Conservation (phyloP, 2,113 vertebrate species). For the Leucosticte australis region DNA sequence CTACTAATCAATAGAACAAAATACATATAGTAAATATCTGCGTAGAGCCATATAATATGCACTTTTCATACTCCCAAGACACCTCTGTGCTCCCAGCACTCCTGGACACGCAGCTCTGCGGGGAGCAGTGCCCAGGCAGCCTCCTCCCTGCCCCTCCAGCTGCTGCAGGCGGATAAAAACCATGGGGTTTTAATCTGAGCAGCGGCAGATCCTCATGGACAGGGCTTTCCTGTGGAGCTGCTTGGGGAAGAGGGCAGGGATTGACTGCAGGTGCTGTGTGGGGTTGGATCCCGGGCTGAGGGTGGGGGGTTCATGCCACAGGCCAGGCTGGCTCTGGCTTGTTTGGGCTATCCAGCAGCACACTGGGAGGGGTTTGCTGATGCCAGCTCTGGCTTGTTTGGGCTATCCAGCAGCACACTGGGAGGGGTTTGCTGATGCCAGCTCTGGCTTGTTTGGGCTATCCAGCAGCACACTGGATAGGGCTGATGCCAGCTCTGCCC, state of each 20-base stretch:
- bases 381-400: neutral
- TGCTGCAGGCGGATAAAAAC: neutral
- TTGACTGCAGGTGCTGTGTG: fast-evolving
- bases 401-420: neutral
- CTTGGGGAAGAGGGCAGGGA: neutral
- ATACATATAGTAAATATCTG: no score
- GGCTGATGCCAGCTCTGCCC: neutral
- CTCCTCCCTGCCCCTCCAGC: neutral
- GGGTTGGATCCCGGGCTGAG: no score
- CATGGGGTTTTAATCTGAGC: fast-evolving
- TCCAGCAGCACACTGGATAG: neutral
- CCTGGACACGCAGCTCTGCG: fast-evolving
- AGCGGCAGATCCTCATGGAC: fast-evolving
- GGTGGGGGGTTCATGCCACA: fast-evolving
- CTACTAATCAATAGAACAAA: no score
- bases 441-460: neutral
- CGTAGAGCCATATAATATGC: no score
- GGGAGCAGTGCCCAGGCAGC: neutral
- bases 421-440: neutral
- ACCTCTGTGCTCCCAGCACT: fast-evolving
- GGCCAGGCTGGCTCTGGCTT: neutral
- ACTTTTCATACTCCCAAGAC: no score
- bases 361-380: neutral
- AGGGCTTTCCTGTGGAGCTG: neutral
- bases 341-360: neutral